Evolutionary conservation across 2,888 invertebrate species (phyloP).

Genomic region (Gari tellinella): DNA sequence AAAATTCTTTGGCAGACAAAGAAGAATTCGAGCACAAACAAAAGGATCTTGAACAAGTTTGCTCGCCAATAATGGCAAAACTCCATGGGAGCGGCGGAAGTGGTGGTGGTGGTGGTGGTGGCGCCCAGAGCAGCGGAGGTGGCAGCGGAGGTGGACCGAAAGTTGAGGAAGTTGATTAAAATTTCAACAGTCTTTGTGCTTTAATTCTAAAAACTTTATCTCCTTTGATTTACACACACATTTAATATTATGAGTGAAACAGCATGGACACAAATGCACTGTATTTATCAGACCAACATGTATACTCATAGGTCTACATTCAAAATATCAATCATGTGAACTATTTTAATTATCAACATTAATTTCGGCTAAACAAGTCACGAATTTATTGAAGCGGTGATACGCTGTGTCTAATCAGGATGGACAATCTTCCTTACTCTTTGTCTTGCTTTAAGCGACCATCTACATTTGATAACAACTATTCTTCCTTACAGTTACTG

Average conservation of each 20-base stretch:
- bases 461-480: too few relatives aligned
- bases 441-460: too few relatives aligned
- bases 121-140: conserved; percentile 33
- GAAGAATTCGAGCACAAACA: conserved; percentile 91
- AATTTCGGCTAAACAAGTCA: too few relatives aligned
- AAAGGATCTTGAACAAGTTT: conserved; percentile 90
- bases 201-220: neutral
- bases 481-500: too few relatives aligned
- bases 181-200: too few relatives aligned
- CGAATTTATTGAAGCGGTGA: too few relatives aligned
- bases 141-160: conserved; percentile 84
- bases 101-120: conserved; percentile 19
- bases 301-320: too few relatives aligned
- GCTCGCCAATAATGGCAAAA: conserved; percentile 91
- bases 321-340: too few relatives aligned
- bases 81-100: conserved; percentile 67
- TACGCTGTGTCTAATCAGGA: too few relatives aligned
- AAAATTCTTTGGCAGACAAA: conserved; percentile 91
- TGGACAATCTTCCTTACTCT: too few relatives aligned
- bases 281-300: too few relatives aligned
- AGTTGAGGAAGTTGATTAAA: conserved; percentile 87
- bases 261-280: neutral
- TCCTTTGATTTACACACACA: neutral
- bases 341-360: too few relatives aligned
- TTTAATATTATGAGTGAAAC: neutral